A percentile compares a stretch with the other conserved stretches of the same genome.
These are phyloP conservation scores for Sapayoa aenigma DNA, from an alignment of 2,113 vertebrate species.

Conservation along the genomic window DNA sequence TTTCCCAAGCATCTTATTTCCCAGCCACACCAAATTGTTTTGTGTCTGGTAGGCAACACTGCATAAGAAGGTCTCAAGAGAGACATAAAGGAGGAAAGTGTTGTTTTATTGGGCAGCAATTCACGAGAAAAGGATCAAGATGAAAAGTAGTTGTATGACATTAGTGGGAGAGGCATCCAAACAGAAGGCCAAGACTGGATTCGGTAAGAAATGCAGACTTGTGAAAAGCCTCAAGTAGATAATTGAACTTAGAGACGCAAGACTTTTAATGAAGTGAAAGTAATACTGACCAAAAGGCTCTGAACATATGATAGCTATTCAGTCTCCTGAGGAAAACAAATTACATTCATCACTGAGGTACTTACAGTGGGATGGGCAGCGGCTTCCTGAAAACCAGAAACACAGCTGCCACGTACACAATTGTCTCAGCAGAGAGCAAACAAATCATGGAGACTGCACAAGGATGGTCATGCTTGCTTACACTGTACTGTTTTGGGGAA, in stretches of 20 bases:
- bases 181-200: not conserved
- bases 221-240: not conserved
- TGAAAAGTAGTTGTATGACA: not conserved
- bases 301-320: not conserved
- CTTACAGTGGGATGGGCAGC: not conserved
- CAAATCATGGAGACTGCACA: not conserved
- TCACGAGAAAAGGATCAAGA: not conserved
- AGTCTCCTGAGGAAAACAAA: constrained; percentile 1
- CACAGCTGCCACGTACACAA: not conserved
- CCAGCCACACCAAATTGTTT: not conserved
- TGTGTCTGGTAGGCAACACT: not conserved
- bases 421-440: not conserved
- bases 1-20: not conserved
- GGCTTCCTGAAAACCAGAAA: not conserved
- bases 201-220: not conserved
- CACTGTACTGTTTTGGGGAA: not conserved
- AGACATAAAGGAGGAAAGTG: not conserved
- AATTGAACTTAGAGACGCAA: constrained; percentile 4
- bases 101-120: not conserved
- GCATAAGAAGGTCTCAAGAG: not conserved
- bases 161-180: not conserved
- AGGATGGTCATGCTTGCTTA: not conserved
- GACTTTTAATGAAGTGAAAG: not conserved
- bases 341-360: not conserved
- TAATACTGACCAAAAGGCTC: constrained; percentile 3